These are phyloP conservation scores for Seriola aureovittata DNA, from an alignment of 2,113 vertebrate species.

Conservation along the genomic window DNA sequence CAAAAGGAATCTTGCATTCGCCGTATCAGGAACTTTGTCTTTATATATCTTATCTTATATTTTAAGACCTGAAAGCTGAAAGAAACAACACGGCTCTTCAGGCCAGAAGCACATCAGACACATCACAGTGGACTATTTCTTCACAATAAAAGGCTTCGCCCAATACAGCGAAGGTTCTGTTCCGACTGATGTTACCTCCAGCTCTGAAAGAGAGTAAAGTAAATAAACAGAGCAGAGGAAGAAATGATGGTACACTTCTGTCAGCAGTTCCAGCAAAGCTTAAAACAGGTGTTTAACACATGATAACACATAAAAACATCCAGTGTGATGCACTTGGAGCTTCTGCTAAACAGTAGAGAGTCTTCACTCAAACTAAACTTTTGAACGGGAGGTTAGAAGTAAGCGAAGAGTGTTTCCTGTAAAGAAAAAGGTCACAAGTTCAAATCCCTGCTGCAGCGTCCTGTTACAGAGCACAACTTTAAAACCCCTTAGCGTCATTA, in stretches of 20 bases:
- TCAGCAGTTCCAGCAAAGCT: neutral
- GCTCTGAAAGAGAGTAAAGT: neutral
- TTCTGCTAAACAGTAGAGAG: neutral
- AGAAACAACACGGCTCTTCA: neutral
- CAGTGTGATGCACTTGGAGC: neutral
- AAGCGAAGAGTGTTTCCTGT: neutral
- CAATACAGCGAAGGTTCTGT: too few relatives aligned
- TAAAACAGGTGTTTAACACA: neutral
- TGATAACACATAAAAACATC: neutral
- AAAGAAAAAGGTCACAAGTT: slow-evolving; percentile 24
- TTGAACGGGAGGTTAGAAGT: neutral
- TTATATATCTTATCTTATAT: neutral
- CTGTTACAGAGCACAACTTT: neutral
- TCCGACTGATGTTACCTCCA: neutral
- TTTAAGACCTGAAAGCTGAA: neutral
- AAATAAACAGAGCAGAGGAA: neutral
- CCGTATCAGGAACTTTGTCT: neutral
- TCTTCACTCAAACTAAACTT: neutral
- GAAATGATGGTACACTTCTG: neutral
- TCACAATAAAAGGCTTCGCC: slow-evolving; percentile 8
- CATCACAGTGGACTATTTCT: neutral
- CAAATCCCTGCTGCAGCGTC: slow-evolving; percentile 1
- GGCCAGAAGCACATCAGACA: neutral
- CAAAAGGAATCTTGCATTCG: neutral
- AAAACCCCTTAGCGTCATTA: neutral